These are phyloP conservation scores for Neosilurus hyrtlii DNA, from an alignment of 2,797 vertebrate species.

Conservation along the genomic window DNA sequence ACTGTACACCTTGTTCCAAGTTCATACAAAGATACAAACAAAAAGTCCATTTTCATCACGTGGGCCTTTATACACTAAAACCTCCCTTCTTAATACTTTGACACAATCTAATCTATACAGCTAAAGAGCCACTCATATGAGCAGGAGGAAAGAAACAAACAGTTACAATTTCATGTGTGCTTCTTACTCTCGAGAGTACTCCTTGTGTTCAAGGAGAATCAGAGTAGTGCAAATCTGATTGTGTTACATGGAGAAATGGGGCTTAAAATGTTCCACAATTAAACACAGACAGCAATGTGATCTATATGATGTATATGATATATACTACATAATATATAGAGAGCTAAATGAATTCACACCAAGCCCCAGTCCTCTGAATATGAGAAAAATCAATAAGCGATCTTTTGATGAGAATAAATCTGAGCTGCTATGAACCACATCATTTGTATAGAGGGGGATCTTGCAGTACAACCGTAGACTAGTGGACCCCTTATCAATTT, in stretches of 20 bases:
- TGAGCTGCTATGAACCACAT: background rate
- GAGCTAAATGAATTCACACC: background rate
- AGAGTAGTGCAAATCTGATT: background rate
- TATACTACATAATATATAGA: too few relatives aligned
- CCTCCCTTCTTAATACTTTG: background rate
- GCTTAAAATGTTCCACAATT: conserved; percentile 45
- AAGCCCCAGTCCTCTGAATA: conserved; percentile 37
- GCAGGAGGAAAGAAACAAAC: background rate
- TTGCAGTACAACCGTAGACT: background rate
- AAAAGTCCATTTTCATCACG: background rate
- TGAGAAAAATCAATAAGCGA: background rate
- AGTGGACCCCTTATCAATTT: background rate
- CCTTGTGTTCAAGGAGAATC: background rate
- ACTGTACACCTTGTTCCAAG: background rate
- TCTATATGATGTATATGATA: too few relatives aligned
- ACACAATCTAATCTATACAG: background rate
- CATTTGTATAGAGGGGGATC: too few relatives aligned
- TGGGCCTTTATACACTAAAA: background rate
- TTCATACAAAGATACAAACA: background rate
- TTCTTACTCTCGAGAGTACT: too few relatives aligned
- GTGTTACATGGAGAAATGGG: conserved; percentile 11
- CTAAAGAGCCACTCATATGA: background rate
- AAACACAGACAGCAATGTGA: conserved; percentile 3
- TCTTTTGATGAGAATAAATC: background rate
- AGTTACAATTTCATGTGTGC: background rate